Base-by-base conservation (phyloP, 2,113 vertebrate species). In the Mionectes macconnelli region DNA sequence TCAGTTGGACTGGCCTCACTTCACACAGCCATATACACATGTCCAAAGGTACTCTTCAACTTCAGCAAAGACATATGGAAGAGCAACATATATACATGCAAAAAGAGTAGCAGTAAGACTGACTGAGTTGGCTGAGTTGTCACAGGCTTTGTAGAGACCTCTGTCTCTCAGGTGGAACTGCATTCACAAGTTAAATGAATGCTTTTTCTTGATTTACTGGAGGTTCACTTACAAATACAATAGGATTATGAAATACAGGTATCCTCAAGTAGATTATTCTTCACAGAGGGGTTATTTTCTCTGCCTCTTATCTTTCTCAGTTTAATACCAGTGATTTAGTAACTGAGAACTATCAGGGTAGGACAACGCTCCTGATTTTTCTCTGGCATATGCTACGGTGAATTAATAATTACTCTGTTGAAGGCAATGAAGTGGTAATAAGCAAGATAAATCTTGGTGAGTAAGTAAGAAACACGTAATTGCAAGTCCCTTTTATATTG, bases 321-420 rank as follows among this genome's bases (percentile, higher is more conserved):
- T 80, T 89, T 84, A 84, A 81, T 86, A 63, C 39, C 33, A 68
- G 39, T 94, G 42, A 92, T 86, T 86, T 94, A 87, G 70, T 87
- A 75, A n/a, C 60, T 92, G 55, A 87, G 52, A 83, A 85, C 8
- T 87, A 47, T 80, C 60, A 93, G 50, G 42, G 66, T 68, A 77
- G 83, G 81, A 63, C 57, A 69, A 39, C 0, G 2, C n/a, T 90
- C 27, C 83, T 85, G 57, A 66, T 85, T 96, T 90, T 94, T 79
- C 40, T 92, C 40, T 3, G 59, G 55, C 35, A 56, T 72, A 75
- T 25, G 21, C 72, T 80, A 30, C 4, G 3, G 28, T 74, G 63
- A 95, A 88, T 92, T 96, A 90, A 56, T 78, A 86, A 62, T 85
- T 94, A 59, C 73, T 95, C 49, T 55, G 24, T 87, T 75, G 67